Conservation (phyloP, 2,797 vertebrate genomes). For the Epinephelus malabaricus region DNA sequence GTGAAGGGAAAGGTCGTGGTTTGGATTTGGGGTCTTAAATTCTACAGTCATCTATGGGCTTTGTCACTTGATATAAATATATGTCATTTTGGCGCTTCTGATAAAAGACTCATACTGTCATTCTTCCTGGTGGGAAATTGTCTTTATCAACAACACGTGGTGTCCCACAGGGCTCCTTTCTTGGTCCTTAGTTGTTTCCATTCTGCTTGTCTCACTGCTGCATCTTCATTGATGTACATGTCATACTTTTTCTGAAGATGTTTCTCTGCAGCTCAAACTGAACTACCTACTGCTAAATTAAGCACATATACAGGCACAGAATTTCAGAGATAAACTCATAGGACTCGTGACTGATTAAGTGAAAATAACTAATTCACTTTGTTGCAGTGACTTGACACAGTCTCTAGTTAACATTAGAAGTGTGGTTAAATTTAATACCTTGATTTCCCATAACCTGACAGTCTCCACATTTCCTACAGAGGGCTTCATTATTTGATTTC, state of each 20-base stretch:
- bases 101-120: neutral
- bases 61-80: neutral
- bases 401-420: neutral
- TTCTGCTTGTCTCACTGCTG: neutral
- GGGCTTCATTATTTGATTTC: neutral
- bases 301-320: neutral
- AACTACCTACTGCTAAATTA: neutral
- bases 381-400: constrained; percentile 7
- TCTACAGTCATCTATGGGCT: no score
- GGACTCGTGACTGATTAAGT: neutral
- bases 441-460: neutral
- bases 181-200: neutral
- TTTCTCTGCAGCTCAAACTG: neutral
- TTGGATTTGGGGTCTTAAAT: neutral
- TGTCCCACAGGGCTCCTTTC: constrained; percentile 3
- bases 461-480: neutral
- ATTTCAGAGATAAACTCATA: neutral
- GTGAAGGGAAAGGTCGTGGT: no score
- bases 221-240: neutral
- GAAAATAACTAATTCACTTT: constrained; percentile 9
- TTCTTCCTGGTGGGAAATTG: neutral
- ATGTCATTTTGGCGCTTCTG: neutral
- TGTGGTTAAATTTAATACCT: neutral
- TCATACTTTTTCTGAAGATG: neutral
- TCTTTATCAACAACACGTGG: neutral